Conservation (phyloP, 2,113 vertebrate species). For the Pachycephala philippinensis region DNA sequence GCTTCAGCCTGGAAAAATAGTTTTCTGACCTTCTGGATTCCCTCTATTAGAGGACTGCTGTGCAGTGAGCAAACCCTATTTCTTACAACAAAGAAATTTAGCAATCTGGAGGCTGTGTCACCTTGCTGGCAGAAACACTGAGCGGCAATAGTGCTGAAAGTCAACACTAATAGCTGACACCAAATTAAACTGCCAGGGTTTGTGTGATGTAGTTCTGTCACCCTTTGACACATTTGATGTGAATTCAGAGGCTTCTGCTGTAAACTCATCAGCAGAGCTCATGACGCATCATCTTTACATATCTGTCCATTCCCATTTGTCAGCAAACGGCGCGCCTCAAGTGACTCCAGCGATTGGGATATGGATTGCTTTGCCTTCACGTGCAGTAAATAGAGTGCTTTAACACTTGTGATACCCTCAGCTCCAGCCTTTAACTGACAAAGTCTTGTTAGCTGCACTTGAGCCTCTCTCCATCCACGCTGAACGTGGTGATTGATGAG, state of each 20-base stretch:
- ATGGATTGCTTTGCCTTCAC: slow-evolving; percentile 55
- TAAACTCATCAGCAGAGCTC: slow-evolving; percentile 68
- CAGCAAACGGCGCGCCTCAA: slow-evolving; percentile 30
- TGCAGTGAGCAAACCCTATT: slow-evolving; percentile 49
- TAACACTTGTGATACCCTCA: slow-evolving; percentile 36
- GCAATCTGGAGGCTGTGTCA: slow-evolving; percentile 65
- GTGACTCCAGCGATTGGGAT: slow-evolving; percentile 44
- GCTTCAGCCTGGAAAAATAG: neutral
- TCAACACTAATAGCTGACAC: slow-evolving; percentile 74
- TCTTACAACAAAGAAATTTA: slow-evolving; percentile 69
- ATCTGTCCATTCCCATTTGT: slow-evolving; percentile 69
- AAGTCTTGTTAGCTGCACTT: slow-evolving; percentile 27
- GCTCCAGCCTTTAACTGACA: slow-evolving; percentile 27
- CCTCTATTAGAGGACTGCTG: slow-evolving; percentile 24
- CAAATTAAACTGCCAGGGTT: slow-evolving; percentile 75
- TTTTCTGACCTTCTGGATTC: slow-evolving; percentile 41
- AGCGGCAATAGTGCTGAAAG: slow-evolving; percentile 53
- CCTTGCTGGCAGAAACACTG: slow-evolving; percentile 72
- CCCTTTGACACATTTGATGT: slow-evolving; percentile 70
- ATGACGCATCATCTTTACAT: slow-evolving; percentile 73
- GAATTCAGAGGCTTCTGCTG: slow-evolving; percentile 62
- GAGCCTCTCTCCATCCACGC: neutral
- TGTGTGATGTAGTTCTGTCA: slow-evolving; percentile 70
- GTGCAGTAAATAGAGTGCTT: slow-evolving; percentile 33
- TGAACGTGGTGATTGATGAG: slow-evolving; percentile 4